Conservation (phyloP, 2,888 invertebrate genomes). For the Tenthredo scrophulariae region DNA sequence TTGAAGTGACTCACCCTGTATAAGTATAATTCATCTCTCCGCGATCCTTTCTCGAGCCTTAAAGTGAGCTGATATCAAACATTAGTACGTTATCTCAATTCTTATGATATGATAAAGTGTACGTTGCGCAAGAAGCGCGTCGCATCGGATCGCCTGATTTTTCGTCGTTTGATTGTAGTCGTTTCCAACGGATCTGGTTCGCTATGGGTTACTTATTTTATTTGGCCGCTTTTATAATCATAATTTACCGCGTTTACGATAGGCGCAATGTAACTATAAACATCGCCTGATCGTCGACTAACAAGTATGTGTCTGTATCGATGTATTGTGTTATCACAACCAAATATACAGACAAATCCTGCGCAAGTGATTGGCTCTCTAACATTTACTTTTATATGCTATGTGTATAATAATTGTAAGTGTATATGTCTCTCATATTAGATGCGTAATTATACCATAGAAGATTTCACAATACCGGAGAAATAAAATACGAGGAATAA, state of each 20-base stretch:
- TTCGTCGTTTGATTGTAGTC: slow-evolving; percentile 29
- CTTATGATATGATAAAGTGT: background rate
- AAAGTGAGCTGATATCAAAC: slow-evolving; percentile 13
- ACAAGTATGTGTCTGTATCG: slow-evolving; percentile 8
- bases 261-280: background rate
- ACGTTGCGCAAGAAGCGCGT: slow-evolving; percentile 41
- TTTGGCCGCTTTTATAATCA: slow-evolving; percentile 28
- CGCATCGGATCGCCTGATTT: slow-evolving; percentile 43
- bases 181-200: background rate
- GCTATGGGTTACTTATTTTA: slow-evolving; percentile 43
- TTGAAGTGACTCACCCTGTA: too few relatives aligned
- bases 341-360: background rate
- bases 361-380: background rate
- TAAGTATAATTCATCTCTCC: slow-evolving; percentile 8
- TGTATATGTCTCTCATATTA: background rate
- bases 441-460: background rate
- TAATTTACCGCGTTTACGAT: slow-evolving; percentile 25
- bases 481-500: background rate
- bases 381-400: background rate
- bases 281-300: slow-evolving; percentile 23
- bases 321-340: background rate
- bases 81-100: slow-evolving; percentile 11
- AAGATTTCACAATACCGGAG: background rate
- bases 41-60: slow-evolving; percentile 23
- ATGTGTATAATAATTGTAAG: background rate